Percentiles rank a stretch among this genome's conserved stretches.
These are phyloP conservation scores for Drosophila hydei DNA, from an alignment of 1,140 invertebrate species.

Conservation along the genomic window DNA sequence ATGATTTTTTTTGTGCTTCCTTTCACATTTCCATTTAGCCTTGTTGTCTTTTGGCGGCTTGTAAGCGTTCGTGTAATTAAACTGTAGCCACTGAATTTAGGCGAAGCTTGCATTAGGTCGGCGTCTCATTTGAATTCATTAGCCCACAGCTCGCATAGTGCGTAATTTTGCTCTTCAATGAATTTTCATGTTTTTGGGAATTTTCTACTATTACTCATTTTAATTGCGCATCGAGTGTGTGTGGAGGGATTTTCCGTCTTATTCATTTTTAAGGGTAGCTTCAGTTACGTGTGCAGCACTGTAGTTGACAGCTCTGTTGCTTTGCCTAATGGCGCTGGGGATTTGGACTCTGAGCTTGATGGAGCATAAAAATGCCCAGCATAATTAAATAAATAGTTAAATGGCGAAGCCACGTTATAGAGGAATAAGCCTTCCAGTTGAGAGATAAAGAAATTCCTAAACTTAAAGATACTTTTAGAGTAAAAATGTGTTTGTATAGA, in stretches of 20 bases:
- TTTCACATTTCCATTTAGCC: slow-evolving; percentile 8
- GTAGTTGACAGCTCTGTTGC: slow-evolving; percentile 68
- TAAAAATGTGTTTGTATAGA: too few relatives aligned
- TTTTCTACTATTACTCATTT: slow-evolving; percentile 49
- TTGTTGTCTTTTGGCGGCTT: slow-evolving; percentile 51
- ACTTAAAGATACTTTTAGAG: not conserved
- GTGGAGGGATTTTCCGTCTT: not conserved
- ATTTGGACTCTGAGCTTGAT: slow-evolving; percentile 48
- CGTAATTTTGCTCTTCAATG: slow-evolving; percentile 50
- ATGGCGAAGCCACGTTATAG: slow-evolving; percentile 19
- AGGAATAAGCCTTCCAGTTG: too few relatives aligned
- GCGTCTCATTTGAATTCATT: slow-evolving; percentile 73
- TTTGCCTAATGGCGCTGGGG: slow-evolving; percentile 66
- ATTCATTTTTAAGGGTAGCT: slow-evolving; percentile 23
- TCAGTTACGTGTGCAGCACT: slow-evolving; percentile 37
- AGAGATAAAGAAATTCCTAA: too few relatives aligned
- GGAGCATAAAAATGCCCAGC: slow-evolving; percentile 54
- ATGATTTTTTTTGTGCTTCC: slow-evolving; percentile 54
- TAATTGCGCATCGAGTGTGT: slow-evolving; percentile 55
- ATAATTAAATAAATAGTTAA: slow-evolving; percentile 64
- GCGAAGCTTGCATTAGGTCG: slow-evolving; percentile 45
- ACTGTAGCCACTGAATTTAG: slow-evolving; percentile 51
- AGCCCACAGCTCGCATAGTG: slow-evolving; percentile 27
- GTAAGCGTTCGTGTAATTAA: slow-evolving; percentile 78
- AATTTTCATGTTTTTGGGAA: slow-evolving; percentile 39